Percentiles rank a stretch among this genome's conserved stretches.
phyloP scores from a whole-genome alignment of 1,140 invertebrate species.

The Hyphantria cunea region DNA sequence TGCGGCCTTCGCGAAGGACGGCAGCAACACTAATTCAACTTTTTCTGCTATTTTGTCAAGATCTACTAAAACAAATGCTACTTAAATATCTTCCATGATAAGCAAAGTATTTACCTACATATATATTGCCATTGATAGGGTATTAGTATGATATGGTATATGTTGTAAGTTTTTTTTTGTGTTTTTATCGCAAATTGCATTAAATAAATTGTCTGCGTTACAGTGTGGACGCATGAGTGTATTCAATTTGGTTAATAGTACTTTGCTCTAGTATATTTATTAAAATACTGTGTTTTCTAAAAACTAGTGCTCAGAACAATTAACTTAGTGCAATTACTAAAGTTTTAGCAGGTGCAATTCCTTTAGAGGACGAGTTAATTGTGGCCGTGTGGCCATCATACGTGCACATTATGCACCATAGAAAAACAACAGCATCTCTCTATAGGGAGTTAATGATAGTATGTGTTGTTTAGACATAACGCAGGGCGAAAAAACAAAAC shows the following conservation, averaged over 20 bases:
- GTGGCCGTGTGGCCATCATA: constrained; percentile 49
- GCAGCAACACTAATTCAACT: constrained; percentile 45
- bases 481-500: constrained; percentile 35
- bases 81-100: background rate
- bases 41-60: constrained; percentile 25
- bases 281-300: constrained; percentile 17
- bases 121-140: background rate
- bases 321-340: constrained; percentile 59
- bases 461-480: constrained; percentile 33
- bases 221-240: background rate
- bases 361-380: constrained; percentile 56
- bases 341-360: constrained; percentile 67
- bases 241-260: constrained; percentile 16
- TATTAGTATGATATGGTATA: too few species aligned
- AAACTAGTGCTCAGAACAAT: constrained; percentile 53
- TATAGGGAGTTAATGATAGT: constrained; percentile 56
- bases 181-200: too few species aligned
- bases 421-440: constrained; percentile 51
- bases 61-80: constrained; percentile 1
- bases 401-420: constrained; percentile 52
- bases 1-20: constrained; percentile 76
- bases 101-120: background rate
- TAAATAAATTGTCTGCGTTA: too few species aligned
- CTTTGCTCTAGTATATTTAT: background rate
- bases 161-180: too few species aligned